Conservation (phyloP, 2,797 vertebrate species). For the Sphenodon punctatus region DNA sequence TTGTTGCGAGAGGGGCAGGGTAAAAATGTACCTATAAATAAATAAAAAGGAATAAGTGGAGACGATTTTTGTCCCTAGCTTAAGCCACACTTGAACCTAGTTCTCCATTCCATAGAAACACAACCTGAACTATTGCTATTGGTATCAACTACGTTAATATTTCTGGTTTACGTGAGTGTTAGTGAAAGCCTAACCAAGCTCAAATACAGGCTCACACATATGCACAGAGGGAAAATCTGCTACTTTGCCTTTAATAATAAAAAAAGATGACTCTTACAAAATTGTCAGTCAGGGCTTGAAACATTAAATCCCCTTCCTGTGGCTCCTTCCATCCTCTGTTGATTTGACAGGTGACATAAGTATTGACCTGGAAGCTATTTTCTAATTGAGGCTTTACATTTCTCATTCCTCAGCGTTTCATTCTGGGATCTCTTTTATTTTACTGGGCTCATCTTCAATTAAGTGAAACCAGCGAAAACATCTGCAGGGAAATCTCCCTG, state of each 20-base stretch:
- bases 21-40: too few species aligned
- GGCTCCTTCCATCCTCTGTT: neutral
- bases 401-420: neutral
- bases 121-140: neutral
- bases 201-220: neutral
- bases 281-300: neutral
- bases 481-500: neutral
- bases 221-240: neutral
- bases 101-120: neutral
- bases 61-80: neutral
- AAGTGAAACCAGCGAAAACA: neutral
- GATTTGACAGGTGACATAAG: neutral
- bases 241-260: neutral
- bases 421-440: slow-evolving; percentile 5
- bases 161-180: neutral
- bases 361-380: neutral
- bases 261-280: neutral
- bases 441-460: neutral
- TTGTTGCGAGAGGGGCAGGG: too few species aligned
- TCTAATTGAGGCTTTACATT: neutral
- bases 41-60: neutral
- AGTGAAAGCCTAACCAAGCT: neutral
- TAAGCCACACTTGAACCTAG: neutral
- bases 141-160: neutral
- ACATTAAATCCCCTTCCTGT: neutral